Evolutionary conservation across 1,140 invertebrate species (phyloP).

Genomic region (Theocolax elegans): DNA sequence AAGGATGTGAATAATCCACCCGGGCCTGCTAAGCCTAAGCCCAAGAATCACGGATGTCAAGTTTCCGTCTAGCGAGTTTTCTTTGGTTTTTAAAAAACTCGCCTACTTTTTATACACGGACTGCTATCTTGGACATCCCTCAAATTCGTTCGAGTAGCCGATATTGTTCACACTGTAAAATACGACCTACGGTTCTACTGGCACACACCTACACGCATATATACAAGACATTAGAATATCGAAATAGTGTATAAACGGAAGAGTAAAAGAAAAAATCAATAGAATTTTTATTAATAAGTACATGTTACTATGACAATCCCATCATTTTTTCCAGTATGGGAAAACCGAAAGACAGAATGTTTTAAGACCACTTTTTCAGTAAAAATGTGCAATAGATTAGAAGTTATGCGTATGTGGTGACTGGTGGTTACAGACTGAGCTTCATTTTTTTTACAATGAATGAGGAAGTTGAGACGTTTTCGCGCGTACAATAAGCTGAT

Average conservation of each 20-base stretch:
- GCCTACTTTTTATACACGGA: no score
- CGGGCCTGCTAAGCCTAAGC: neutral
- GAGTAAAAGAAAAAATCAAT: no score
- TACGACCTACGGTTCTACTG: no score
- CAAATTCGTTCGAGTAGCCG: no score
- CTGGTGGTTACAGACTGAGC: conserved; percentile 10
- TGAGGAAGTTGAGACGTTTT: neutral
- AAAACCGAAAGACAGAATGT: neutral
- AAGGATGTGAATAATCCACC: conserved; percentile 3
- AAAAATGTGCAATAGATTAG: conserved; percentile 36
- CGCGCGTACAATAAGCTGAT: conserved; percentile 7
- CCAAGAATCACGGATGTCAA: conserved; percentile 38
- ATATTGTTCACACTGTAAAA: no score
- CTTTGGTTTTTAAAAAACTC: neutral
- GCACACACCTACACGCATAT: no score
- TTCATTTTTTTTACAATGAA: conserved; percentile 29
- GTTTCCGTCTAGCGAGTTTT: conserved; percentile 42
- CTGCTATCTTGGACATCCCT: no score
- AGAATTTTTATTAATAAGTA: conserved; percentile 1
- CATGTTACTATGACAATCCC: conserved; percentile 7
- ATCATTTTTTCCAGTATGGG: neutral
- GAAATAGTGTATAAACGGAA: no score
- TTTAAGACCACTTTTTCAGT: conserved; percentile 28
- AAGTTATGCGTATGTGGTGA: neutral
- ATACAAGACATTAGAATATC: no score